These are phyloP conservation scores for Philereme transversata DNA, from an alignment of 2,888 invertebrate genomes.

Conservation along the genomic window DNA sequence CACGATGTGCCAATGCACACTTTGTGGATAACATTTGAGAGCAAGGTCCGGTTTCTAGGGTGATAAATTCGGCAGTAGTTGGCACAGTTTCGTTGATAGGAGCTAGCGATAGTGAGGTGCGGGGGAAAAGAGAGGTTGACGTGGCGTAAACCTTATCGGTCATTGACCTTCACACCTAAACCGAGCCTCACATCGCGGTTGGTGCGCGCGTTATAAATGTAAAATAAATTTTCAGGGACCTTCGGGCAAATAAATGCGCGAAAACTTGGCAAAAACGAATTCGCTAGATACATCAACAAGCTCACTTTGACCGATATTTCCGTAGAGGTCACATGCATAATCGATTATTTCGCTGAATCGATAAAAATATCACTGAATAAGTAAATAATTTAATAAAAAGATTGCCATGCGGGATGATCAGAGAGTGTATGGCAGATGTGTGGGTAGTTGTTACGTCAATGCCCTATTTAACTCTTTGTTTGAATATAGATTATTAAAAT, in stretches of 20 bases:
- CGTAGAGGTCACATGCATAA: constrained; percentile 32
- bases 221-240: constrained; percentile 59
- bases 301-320: constrained; percentile 36
- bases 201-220: constrained; percentile 55
- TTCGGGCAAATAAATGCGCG: constrained; percentile 43
- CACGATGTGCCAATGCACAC: constrained; percentile 4
- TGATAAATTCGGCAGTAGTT: constrained; percentile 44
- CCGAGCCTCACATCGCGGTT: constrained; percentile 77
- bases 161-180: constrained; percentile 82
- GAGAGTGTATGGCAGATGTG: constrained; percentile 16
- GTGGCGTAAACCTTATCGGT: constrained; percentile 78
- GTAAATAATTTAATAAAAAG: neutral
- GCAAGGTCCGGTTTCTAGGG: constrained; percentile 26
- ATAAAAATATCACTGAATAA: constrained; percentile 29
- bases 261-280: constrained; percentile 43
- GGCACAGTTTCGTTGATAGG: constrained; percentile 56
- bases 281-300: constrained; percentile 41
- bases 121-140: constrained; percentile 65
- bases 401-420: constrained; percentile 26
- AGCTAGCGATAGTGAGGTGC: constrained; percentile 58
- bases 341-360: constrained; percentile 21
- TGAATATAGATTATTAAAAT: constrained; percentile 48
- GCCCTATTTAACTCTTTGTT: constrained; percentile 39
- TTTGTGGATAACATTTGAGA: constrained; percentile 12
- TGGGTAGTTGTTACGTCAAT: constrained; percentile 25